Conservation (phyloP, 2,113 vertebrate genomes). For the Limnothrissa miodon region DNA sequence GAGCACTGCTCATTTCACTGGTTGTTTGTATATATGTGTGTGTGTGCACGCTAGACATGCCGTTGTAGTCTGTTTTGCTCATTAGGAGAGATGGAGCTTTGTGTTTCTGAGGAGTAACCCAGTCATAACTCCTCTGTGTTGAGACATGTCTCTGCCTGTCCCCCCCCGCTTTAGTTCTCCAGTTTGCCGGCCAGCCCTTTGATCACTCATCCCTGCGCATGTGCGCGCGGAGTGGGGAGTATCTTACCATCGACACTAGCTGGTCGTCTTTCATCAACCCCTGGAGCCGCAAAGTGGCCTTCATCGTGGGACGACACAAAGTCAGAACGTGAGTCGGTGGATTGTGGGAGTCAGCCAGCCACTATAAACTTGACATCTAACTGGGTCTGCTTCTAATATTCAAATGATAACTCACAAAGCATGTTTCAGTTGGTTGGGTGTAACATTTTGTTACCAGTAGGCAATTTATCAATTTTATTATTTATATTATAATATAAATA, state of each 20-base stretch:
- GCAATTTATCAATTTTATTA: no score
- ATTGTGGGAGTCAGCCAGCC: no score
- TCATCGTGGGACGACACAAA: conserved; percentile 88
- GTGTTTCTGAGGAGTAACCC: background rate
- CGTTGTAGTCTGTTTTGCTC: no score
- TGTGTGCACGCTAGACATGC: no score
- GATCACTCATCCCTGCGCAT: conserved; percentile 82
- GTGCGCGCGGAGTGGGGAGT: conserved; percentile 82
- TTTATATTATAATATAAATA: no score
- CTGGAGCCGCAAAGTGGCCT: conserved; percentile 88
- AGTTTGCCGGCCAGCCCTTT: conserved; percentile 82
- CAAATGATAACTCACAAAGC: no score
- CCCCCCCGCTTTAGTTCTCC: conserved; percentile 70
- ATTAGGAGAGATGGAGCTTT: background rate
- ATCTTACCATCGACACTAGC: conserved; percentile 87
- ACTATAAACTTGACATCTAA: no score
- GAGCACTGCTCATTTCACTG: background rate
- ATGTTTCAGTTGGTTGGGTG: no score
- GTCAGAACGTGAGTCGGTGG: conserved; percentile 79
- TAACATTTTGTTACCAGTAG: no score
- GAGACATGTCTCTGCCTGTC: background rate
- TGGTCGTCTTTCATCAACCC: conserved; percentile 91
- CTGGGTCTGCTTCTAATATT: no score
- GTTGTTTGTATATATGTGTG: no score
- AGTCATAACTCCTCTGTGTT: background rate